A percentile compares a stretch with the other conserved stretches of the same genome.
phyloP scores from a whole-genome alignment of 1,140 invertebrate genomes.

The Cydia strobilella region DNA sequence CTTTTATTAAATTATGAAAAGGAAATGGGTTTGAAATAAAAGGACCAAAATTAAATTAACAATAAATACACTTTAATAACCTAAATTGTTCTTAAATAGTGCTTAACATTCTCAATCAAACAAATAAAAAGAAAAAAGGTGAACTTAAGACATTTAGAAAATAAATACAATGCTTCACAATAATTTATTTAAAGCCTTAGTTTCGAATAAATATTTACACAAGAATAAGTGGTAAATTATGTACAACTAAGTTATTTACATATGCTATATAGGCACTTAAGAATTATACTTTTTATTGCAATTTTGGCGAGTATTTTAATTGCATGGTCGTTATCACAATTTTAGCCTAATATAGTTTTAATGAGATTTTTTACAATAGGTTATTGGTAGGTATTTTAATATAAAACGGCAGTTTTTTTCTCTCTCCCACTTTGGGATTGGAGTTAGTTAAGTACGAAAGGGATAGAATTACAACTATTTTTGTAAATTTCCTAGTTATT shows the following conservation, averaged over 20 bases:
- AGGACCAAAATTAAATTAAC: slow-evolving; percentile 56
- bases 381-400: slow-evolving; percentile 4
- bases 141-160: slow-evolving; percentile 37
- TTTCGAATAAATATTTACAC: slow-evolving; percentile 50
- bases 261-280: slow-evolving; percentile 55
- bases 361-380: slow-evolving; percentile 22
- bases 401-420: slow-evolving; percentile 41
- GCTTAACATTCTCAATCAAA: slow-evolving; percentile 41
- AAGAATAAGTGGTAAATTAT: slow-evolving; percentile 40
- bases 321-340: slow-evolving; percentile 33
- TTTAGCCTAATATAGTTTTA: slow-evolving; percentile 33
- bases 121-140: slow-evolving; percentile 35
- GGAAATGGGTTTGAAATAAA: slow-evolving; percentile 45
- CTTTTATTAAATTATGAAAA: too few species aligned
- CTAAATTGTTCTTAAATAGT: slow-evolving; percentile 59
- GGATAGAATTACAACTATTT: neutral
- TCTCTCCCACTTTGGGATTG: slow-evolving; percentile 39
- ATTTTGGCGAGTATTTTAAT: slow-evolving; percentile 30
- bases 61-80: slow-evolving; percentile 74
- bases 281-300: slow-evolving; percentile 40
- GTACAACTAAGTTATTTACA: slow-evolving; percentile 51
- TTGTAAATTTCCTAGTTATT: neutral
- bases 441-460: neutral
- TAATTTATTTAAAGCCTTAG: slow-evolving; percentile 51
- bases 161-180: slow-evolving; percentile 52